Percentiles rank a stretch among this genome's conserved stretches.
Evolutionary conservation across 2,888 invertebrate species (phyloP).

Genomic region (Ptilodon capucinus): DNA sequence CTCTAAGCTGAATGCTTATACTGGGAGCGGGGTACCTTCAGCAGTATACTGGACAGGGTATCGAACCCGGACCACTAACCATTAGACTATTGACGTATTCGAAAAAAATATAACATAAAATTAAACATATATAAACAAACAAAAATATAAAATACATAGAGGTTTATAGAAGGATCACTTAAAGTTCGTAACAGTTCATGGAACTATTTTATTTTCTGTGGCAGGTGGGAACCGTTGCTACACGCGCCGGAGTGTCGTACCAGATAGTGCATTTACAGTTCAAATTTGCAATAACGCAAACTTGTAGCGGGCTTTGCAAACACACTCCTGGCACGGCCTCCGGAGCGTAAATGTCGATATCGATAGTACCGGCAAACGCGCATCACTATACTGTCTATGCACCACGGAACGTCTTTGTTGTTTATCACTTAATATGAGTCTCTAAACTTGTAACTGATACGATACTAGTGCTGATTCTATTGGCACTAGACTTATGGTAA

Average conservation of each 20-base stretch:
- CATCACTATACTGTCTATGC: slow-evolving; percentile 69
- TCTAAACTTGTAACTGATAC: slow-evolving; percentile 27
- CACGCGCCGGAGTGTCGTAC: slow-evolving; percentile 96
- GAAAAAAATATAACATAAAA: slow-evolving; percentile 21
- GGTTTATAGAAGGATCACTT: slow-evolving; percentile 40
- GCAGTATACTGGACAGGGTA: no score
- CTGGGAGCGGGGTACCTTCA: no score
- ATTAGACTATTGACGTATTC: slow-evolving; percentile 19
- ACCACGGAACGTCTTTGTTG: slow-evolving; percentile 69
- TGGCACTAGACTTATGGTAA: slow-evolving; percentile 23
- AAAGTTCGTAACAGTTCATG: slow-evolving; percentile 58
- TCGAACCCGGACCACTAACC: no score
- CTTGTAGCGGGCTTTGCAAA: slow-evolving; percentile 90
- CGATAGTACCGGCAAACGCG: slow-evolving; percentile 49
- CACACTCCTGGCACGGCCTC: slow-evolving; percentile 99
- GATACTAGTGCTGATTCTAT: no score
- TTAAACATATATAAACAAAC: slow-evolving; percentile 24
- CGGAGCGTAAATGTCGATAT: slow-evolving; percentile 83
- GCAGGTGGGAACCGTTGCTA: slow-evolving; percentile 68
- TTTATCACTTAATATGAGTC: slow-evolving; percentile 50
- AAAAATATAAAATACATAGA: slow-evolving; percentile 15
- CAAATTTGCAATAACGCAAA: slow-evolving; percentile 78
- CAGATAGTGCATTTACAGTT: slow-evolving; percentile 99
- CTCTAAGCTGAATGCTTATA: no score
- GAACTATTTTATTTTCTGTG: slow-evolving; percentile 51